Percentiles rank a stretch among this genome's conserved stretches.
Evolutionary conservation across 2,113 vertebrate species (phyloP).

Genomic region (Synchiropus splendidus): DNA sequence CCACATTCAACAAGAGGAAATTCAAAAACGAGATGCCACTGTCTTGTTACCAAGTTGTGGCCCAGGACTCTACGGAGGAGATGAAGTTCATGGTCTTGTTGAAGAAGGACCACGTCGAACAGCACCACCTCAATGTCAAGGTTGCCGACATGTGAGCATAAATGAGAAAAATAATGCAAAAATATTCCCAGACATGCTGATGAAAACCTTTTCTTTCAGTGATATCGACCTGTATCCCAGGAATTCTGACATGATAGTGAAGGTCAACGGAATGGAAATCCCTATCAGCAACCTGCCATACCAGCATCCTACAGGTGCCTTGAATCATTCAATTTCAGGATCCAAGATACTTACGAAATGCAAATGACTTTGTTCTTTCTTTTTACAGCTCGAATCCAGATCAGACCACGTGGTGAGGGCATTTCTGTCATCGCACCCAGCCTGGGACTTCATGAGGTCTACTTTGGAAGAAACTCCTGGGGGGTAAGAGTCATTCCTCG

Average conservation of each 20-base stretch:
- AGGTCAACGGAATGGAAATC: constrained; percentile 52
- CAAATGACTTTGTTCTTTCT: background rate
- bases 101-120: constrained; percentile 53
- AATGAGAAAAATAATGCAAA: too few species aligned
- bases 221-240: constrained; percentile 42
- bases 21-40: constrained; percentile 61
- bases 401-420: constrained; percentile 33
- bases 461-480: constrained; percentile 32
- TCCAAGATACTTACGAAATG: background rate
- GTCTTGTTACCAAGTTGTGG: constrained; percentile 70
- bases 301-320: constrained; percentile 43
- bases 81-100: constrained; percentile 71
- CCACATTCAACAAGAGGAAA: constrained; percentile 65
- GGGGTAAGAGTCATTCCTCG: constrained; percentile 28
- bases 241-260: constrained; percentile 24
- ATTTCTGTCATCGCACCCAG: constrained; percentile 40
- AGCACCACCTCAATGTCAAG: constrained; percentile 62
- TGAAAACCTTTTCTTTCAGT: constrained; percentile 13
- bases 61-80: constrained; percentile 70
- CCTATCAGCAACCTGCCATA: constrained; percentile 46
- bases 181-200: too few species aligned
- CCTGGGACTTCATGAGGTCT: constrained; percentile 56
- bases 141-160: constrained; percentile 67
- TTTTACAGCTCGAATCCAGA: constrained; percentile 39
- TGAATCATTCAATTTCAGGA: background rate